Base-by-base conservation (phyloP, 1,140 invertebrate genomes). In the Venturia canescens region DNA sequence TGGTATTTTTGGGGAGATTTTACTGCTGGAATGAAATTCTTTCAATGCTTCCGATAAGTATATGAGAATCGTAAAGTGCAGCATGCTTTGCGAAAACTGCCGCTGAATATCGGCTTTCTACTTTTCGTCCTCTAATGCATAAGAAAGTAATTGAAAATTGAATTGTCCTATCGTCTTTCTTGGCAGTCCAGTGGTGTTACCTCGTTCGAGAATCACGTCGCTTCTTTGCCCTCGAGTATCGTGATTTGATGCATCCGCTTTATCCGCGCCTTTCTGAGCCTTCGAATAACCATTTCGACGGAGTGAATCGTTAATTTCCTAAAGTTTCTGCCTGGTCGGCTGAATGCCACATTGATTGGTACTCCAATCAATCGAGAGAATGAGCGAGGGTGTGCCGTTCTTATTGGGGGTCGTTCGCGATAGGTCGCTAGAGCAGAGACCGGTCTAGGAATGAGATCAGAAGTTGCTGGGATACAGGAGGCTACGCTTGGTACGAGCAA, bases 241-340 rank as follows among this genome's bases (percentile, higher is more conserved):
- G 29, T 60, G 31, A 69, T 74, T 76, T 26, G 72, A 50, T 23
- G 50, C 44, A 63, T 87, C 81, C 83, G 82, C 53, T 48, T 27
- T 16, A 13, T 31, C 83, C 84, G 86, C 84, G 86, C 84, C 86
- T 89, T 90, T 89, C 89, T 88, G 88, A 84, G 81, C 87, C 69
- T 84, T 83, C 86, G 86, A 90, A 90, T 90, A 91, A 91, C 89
- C 88, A 88, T 91, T 90, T 90, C 88, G 88, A 88, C 86, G 82
- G 84, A 89, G 86, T 90, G 90, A 91, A 91, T 91, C 88, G 89
- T 90, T 90, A 91, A 91, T 91, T 91, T 91, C 90, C 90, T 90
- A 90, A 91, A 91, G 90, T 90, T 91, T 91, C 88, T 89, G 87
- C 86, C 83, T 83, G 83, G 86, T 84, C 87, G 87, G 83, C 87